A percentile compares a stretch with the other conserved stretches of the same genome.
Evolutionary conservation across 2,888 invertebrate genomes (phyloP).

Genomic region (Gastrophysa polygoni): DNA sequence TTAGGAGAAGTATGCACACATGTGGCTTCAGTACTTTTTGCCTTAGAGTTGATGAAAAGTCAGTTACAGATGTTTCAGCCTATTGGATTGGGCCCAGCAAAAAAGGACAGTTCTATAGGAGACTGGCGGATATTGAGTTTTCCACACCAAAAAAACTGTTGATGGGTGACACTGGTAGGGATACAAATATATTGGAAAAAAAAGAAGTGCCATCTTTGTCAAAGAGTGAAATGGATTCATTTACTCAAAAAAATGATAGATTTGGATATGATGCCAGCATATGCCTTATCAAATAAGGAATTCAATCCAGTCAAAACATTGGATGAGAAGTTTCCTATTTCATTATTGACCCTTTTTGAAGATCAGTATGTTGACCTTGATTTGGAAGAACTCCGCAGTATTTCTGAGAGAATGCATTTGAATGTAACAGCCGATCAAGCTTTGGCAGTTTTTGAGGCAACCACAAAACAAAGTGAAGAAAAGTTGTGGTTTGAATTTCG

Average conservation of each 20-base stretch:
- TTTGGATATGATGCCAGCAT: constrained; percentile 1
- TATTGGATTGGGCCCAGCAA: constrained; percentile 1
- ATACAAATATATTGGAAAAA: not conserved
- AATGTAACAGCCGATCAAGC: not conserved
- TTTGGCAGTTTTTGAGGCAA: constrained; percentile 7
- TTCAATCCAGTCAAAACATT: not conserved
- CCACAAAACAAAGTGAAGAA: not conserved
- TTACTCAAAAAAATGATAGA: not conserved
- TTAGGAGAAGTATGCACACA: constrained; percentile 32
- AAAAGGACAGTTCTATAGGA: constrained; percentile 1
- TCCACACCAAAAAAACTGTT: not conserved
- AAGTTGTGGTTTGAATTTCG: constrained; percentile 3
- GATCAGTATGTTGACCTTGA: not conserved
- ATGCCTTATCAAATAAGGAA: not conserved
- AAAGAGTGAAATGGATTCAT: constrained; percentile 4
- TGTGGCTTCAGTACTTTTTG: constrained; percentile 20
- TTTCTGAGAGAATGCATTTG: too few species aligned
- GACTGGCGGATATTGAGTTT: not conserved
- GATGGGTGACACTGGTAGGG: not conserved
- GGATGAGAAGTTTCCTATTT: not conserved
- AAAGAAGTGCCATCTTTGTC: not conserved
- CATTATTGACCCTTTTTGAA: not conserved
- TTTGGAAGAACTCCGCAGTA: too few species aligned
- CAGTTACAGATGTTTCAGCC: not conserved
- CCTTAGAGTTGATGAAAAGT: constrained; percentile 8